Percentiles rank a stretch among this genome's conserved stretches.
phyloP scores from a whole-genome alignment of 2,888 invertebrate genomes.

The Heliconius ismenius region DNA sequence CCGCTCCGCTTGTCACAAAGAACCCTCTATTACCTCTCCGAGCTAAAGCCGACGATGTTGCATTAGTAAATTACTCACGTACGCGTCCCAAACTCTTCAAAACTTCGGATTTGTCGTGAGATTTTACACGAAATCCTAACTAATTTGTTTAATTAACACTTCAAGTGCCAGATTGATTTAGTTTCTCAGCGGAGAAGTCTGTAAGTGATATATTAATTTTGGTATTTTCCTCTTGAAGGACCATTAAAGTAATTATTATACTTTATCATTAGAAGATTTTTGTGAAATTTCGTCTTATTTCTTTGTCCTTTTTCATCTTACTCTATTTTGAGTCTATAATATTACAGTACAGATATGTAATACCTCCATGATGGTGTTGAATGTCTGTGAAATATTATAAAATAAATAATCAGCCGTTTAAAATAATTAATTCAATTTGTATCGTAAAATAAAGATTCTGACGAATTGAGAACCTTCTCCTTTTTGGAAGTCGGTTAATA shows the following conservation, averaged over 20 bases:
- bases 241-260: background rate
- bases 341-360: too few relatives aligned
- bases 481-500: too few relatives aligned
- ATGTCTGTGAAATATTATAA: too few relatives aligned
- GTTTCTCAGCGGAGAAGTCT: constrained; percentile 27
- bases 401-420: too few relatives aligned
- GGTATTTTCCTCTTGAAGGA: background rate
- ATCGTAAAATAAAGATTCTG: too few relatives aligned
- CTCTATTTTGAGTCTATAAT: too few relatives aligned
- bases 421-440: too few relatives aligned
- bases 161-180: constrained; percentile 41
- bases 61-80: constrained; percentile 82
- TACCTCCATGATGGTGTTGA: too few relatives aligned
- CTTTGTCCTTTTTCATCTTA: too few relatives aligned
- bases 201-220: constrained; percentile 18
- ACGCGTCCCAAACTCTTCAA: constrained; percentile 67
- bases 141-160: constrained; percentile 73
- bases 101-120: constrained; percentile 74
- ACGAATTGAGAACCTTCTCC: too few relatives aligned
- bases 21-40: constrained; percentile 52
- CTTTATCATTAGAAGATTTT: background rate
- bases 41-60: constrained; percentile 64
- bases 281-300: background rate
- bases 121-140: constrained; percentile 66
- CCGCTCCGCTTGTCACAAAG: constrained; percentile 43